Evolutionary conservation across 1,140 invertebrate genomes (phyloP), one percentile per base, ranked within the genome.

Genomic region (Brachionus asplanchnoidis): DNA sequence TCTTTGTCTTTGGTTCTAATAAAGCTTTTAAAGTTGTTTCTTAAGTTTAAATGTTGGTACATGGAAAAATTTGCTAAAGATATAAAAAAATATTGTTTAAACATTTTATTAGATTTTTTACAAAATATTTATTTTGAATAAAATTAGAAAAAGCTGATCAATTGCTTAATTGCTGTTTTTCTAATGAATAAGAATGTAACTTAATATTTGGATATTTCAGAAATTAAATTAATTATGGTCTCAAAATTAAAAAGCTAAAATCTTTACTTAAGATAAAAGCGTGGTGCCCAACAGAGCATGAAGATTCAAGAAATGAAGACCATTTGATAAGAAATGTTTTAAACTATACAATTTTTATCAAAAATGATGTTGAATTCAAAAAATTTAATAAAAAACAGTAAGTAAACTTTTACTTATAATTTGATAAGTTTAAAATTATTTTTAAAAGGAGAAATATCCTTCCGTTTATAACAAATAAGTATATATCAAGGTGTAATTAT

Each of bases 281-380:
- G 0, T 82, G 53, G 50, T 82, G 79, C 28, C 79, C 79, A 11
- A 36, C 23, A 44, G 79, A 82, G 40, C 79, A 82, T 42, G 79
- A 82, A 68, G 36, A 42, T 12, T 42, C 87, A 14, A 89, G 79
- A 46, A 82, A 82, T 20, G 79, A 82, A 68, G 79, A 82, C 32
- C 20, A 82, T 23, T 65, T 86, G 53, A 46, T 86, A 9, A 42
- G 50, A 28, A 70, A 70, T 60, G 79, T 75, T 46, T 17, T 42
- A 11, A 85, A 86, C 40, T 85, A 79, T 44, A 85, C 85, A 17
- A 73, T 85, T 40, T 79, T 85, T 56, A 73, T 85, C 7, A 85
- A 85, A 77, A 85, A 85, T 17, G 84, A 60, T 12, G 44, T 85
- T 1, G 84, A 78, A 42, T 85, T 85, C 23, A 84, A 60, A 26